Conservation (phyloP, 2,797 vertebrate genomes). For the Hoplostethus atlanticus region DNA sequence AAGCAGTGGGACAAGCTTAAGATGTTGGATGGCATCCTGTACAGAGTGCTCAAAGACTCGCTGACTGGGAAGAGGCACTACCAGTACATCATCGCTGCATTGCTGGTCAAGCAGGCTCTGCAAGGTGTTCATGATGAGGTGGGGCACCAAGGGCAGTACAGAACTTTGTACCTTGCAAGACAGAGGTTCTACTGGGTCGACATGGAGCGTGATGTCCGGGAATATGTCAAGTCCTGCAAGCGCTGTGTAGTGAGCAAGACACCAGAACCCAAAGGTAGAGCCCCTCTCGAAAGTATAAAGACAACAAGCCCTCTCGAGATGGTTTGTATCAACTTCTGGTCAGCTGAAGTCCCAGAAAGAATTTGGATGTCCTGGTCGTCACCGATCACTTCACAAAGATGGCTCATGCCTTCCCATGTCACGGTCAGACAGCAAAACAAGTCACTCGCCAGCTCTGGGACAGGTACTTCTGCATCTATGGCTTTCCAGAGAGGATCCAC, state of each 20-base stretch:
- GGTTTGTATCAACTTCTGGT: constrained; percentile 11
- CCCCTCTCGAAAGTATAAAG: too few relatives aligned
- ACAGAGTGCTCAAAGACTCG: not conserved
- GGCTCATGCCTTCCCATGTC: constrained; percentile 14
- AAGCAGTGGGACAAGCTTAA: too few relatives aligned
- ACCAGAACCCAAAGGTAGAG: too few relatives aligned
- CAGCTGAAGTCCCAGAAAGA: not conserved
- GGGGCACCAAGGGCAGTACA: constrained; percentile 4
- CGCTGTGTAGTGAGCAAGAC: too few relatives aligned
- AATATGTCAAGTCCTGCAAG: too few relatives aligned
- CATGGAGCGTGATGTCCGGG: not conserved
- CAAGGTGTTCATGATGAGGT: not conserved
- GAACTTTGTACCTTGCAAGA: not conserved
- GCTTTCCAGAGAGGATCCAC: constrained; percentile 37
- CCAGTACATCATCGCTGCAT: not conserved
- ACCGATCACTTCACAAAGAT: constrained; percentile 26
- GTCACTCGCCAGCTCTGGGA: constrained; percentile 19
- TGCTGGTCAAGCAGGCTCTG: not conserved
- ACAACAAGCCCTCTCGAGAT: too few relatives aligned
- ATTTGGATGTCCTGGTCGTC: constrained; percentile 7
- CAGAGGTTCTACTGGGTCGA: constrained; percentile 13
- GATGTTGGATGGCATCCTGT: not conserved
- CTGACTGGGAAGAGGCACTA: not conserved
- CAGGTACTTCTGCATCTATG: too few relatives aligned
- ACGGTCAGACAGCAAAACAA: constrained; percentile 22